Evolutionary conservation across 2,113 vertebrate species (phyloP).

Genomic region (Tyrannus savana): DNA sequence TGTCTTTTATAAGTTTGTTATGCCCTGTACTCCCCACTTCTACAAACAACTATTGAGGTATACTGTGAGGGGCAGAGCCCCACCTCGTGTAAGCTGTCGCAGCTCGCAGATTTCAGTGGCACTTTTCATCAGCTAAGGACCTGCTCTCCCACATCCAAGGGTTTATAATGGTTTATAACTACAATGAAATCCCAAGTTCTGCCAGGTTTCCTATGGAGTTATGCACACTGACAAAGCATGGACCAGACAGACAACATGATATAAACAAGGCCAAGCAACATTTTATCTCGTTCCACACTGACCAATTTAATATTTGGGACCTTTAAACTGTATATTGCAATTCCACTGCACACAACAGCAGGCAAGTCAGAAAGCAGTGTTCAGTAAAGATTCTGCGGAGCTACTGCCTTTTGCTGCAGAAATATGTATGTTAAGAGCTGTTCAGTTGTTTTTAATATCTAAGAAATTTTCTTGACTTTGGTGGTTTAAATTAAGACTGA

Average conservation of each 20-base stretch:
- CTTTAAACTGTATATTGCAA: not conserved
- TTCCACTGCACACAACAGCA: not conserved
- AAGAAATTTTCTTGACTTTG: not conserved
- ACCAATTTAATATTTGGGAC: not conserved
- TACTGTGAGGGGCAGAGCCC: not conserved
- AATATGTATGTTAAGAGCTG: not conserved
- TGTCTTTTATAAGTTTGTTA: rapidly evolving
- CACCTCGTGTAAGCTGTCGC: not conserved
- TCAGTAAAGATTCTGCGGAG: not conserved
- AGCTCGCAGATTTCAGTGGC: not conserved
- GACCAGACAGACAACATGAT: not conserved
- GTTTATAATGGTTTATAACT: not conserved
- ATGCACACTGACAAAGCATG: not conserved
- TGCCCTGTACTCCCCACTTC: not conserved
- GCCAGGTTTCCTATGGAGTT: not conserved
- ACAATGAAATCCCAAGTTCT: not conserved
- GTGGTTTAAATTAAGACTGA: not conserved
- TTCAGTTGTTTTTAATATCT: not conserved
- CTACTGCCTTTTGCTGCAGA: not conserved
- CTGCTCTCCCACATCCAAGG: not conserved
- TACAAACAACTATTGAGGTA: rapidly evolving
- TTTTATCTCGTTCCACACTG: not conserved
- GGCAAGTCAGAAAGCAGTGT: not conserved
- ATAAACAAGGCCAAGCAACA: not conserved
- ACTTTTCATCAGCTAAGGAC: not conserved